phyloP scores from a whole-genome alignment of 2,888 invertebrate species.

The Tetanocera ferruginea region DNA sequence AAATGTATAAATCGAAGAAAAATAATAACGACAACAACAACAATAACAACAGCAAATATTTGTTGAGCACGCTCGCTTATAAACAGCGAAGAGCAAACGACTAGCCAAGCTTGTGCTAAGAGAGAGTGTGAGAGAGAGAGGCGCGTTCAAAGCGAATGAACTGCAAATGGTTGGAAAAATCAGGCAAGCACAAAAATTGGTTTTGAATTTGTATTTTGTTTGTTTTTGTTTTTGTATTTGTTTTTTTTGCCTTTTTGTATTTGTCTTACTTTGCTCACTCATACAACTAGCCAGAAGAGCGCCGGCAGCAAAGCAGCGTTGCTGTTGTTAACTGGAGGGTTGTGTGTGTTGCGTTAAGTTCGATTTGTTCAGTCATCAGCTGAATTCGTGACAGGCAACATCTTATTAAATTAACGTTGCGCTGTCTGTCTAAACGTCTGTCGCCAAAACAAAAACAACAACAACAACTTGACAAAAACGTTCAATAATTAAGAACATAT shows the following conservation, averaged over 20 bases:
- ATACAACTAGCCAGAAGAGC: slow-evolving; percentile 1
- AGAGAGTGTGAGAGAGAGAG: slow-evolving; percentile 42
- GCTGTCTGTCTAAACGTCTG: slow-evolving; percentile 54
- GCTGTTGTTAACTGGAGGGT: slow-evolving; percentile 55
- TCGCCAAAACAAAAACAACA: slow-evolving; percentile 36
- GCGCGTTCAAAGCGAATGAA: slow-evolving; percentile 53
- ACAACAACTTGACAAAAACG: slow-evolving; percentile 10
- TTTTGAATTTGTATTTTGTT: slow-evolving; percentile 21
- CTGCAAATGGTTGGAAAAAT: slow-evolving; percentile 55
- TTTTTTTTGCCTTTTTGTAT: not conserved
- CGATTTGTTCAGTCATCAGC: slow-evolving; percentile 70
- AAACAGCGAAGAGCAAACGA: slow-evolving; percentile 25
- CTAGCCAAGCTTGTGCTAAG: too few relatives aligned
- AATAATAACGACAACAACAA: slow-evolving; percentile 37
- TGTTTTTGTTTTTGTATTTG: not conserved
- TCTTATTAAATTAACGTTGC: slow-evolving; percentile 64
- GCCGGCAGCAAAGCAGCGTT: not conserved
- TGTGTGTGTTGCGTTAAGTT: slow-evolving; percentile 68
- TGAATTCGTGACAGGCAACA: slow-evolving; percentile 71
- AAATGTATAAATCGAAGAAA: slow-evolving; percentile 27
- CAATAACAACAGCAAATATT: slow-evolving; percentile 12
- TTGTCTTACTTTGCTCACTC: not conserved
- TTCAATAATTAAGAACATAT: slow-evolving; percentile 38
- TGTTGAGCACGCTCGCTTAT: not conserved
- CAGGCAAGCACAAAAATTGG: slow-evolving; percentile 37